These are phyloP conservation scores for Zelostemma sp. DNA, from an alignment of 1,140 invertebrate genomes.

Conservation along the genomic window DNA sequence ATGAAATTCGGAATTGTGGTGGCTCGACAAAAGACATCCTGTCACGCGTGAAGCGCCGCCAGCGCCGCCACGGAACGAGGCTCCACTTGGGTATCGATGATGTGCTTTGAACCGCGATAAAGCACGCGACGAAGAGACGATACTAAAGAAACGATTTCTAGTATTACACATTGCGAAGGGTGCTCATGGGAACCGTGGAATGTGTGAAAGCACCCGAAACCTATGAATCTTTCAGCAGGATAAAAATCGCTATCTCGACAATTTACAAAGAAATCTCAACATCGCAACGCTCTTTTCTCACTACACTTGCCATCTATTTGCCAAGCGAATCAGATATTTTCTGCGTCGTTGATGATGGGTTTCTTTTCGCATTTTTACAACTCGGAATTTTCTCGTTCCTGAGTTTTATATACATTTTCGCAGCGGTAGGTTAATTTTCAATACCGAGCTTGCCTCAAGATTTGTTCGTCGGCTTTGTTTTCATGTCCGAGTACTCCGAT, in stretches of 20 bases:
- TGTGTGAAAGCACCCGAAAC: not conserved
- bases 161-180: not conserved
- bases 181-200: not conserved
- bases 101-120: slow-evolving; percentile 22
- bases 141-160: not conserved
- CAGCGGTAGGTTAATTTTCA: too few species aligned
- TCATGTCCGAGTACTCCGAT: too few species aligned
- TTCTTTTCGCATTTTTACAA: too few species aligned
- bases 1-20: slow-evolving; percentile 49
- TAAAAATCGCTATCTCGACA: not conserved
- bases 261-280: not conserved
- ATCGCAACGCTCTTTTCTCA: too few species aligned
- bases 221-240: not conserved
- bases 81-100: slow-evolving; percentile 33
- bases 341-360: too few species aligned
- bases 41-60: slow-evolving; percentile 40
- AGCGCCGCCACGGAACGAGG: slow-evolving; percentile 37
- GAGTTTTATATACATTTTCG: too few species aligned
- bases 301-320: too few species aligned
- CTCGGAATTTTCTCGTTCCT: too few species aligned
- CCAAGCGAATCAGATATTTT: too few species aligned
- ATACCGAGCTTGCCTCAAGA: too few species aligned
- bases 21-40: slow-evolving; percentile 45
- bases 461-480: too few species aligned
- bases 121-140: slow-evolving; percentile 27